Evolutionary conservation across 35 echinoderm and acorn worm genomes (phyloP).

Genomic region (Chiridota heheva): DNA sequence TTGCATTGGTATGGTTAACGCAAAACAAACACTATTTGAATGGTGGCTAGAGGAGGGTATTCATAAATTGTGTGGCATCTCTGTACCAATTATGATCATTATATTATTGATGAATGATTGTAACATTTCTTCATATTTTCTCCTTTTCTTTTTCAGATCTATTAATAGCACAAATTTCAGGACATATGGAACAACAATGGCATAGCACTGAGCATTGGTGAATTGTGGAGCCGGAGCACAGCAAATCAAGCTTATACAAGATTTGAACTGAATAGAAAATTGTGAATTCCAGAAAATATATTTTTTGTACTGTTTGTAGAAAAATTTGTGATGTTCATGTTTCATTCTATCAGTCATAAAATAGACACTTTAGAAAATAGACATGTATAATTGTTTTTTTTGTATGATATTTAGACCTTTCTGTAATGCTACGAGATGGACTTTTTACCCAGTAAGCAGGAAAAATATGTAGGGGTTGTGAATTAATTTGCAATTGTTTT

Average conservation of each 20-base stretch:
- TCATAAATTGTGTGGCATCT: too few species aligned
- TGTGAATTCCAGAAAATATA: not conserved
- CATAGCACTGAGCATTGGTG: not conserved
- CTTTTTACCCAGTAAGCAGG: too few species aligned
- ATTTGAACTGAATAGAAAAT: not conserved
- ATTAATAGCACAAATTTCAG: conserved; percentile 92
- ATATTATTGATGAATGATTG: not conserved
- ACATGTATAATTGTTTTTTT: too few species aligned
- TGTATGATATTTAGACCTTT: too few species aligned
- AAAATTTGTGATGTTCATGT: not conserved
- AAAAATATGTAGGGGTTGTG: too few species aligned
- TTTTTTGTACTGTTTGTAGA: not conserved
- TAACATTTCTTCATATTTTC: not conserved
- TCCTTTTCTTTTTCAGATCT: conserved; percentile 59
- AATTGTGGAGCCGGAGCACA: not conserved
- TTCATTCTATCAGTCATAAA: not conserved
- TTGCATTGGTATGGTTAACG: too few species aligned
- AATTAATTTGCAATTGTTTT: too few species aligned
- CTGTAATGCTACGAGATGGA: too few species aligned
- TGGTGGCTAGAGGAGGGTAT: too few species aligned
- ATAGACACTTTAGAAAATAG: conserved; percentile 3
- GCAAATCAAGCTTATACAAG: not conserved
- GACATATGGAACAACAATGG: conserved; percentile 33
- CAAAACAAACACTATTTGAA: too few species aligned
- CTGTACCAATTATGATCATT: not conserved